Evolutionary conservation across 2,888 invertebrate species (phyloP).

Genomic region (Polymixis flavicincta): DNA sequence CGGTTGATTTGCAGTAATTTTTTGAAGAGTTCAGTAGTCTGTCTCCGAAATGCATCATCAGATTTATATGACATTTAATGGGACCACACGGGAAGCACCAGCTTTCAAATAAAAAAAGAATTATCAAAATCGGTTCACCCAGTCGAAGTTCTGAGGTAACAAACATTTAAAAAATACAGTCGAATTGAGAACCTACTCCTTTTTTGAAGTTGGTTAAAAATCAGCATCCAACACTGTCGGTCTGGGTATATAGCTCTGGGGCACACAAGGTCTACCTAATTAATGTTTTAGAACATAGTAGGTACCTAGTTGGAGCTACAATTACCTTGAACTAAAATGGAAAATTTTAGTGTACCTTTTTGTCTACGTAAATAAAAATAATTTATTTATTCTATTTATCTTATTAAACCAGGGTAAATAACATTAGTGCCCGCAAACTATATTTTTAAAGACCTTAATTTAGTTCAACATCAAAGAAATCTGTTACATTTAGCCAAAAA

Average conservation of each 20-base stretch:
- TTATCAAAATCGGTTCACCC: too few species aligned
- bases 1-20: too few species aligned
- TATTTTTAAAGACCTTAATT: slow-evolving; percentile 16
- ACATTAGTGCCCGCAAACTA: slow-evolving; percentile 20
- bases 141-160: too few species aligned
- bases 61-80: too few species aligned
- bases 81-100: too few species aligned
- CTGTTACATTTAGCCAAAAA: slow-evolving; percentile 14
- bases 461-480: slow-evolving; percentile 41
- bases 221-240: neutral
- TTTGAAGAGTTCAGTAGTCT: too few species aligned
- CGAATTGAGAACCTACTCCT: too few species aligned
- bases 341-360: neutral
- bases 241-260: neutral
- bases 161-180: too few species aligned
- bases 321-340: neutral
- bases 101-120: too few species aligned
- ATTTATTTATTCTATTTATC: slow-evolving; percentile 19
- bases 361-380: neutral
- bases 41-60: too few species aligned
- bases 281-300: neutral
- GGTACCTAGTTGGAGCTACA: neutral
- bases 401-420: neutral
- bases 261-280: neutral
- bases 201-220: too few species aligned